A percentile compares a stretch with the other conserved stretches of the same genome.
These are phyloP conservation scores for Labeo rohita DNA, from an alignment of 2,113 vertebrate genomes.

Conservation along the genomic window DNA sequence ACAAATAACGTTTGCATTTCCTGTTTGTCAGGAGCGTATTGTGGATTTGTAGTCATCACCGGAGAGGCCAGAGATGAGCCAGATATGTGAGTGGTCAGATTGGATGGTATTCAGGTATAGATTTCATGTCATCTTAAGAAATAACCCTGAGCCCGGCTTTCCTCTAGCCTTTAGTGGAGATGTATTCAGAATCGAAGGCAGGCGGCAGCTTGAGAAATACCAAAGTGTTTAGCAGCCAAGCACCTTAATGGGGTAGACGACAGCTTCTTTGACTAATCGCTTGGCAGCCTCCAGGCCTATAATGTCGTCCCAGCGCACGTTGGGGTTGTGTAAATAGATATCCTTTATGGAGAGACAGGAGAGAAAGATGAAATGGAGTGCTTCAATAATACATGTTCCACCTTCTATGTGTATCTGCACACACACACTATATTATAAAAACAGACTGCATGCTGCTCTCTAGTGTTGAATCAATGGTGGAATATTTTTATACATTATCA, in stretches of 20 bases:
- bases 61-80: conserved; percentile 55
- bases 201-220: conserved; percentile 72
- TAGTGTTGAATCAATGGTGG: conserved; percentile 3
- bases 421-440: not conserved
- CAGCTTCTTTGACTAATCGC: conserved; percentile 96
- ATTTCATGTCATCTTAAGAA: conserved; percentile 77
- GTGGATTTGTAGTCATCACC: conserved; percentile 67
- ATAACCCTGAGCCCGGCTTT: conserved; percentile 63
- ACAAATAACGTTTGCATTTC: conserved; percentile 42
- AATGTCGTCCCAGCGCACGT: conserved; percentile 93
- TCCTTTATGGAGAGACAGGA: conserved; percentile 75
- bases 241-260: conserved; percentile 95
- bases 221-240: conserved; percentile 62
- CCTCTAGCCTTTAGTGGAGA: conserved; percentile 74
- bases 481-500: not conserved
- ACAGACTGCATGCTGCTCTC: not conserved
- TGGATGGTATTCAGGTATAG: conserved; percentile 74
- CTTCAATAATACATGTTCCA: conserved; percentile 51
- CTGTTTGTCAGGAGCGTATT: conserved; percentile 63
- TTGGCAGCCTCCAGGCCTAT: conserved; percentile 93
- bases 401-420: not conserved
- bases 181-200: conserved; percentile 77
- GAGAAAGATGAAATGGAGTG: conserved; percentile 49
- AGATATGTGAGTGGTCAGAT: conserved; percentile 49
- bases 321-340: conserved; percentile 91